Base-by-base conservation (phyloP, 2,113 vertebrate genomes). In the Morone chrysops region DNA sequence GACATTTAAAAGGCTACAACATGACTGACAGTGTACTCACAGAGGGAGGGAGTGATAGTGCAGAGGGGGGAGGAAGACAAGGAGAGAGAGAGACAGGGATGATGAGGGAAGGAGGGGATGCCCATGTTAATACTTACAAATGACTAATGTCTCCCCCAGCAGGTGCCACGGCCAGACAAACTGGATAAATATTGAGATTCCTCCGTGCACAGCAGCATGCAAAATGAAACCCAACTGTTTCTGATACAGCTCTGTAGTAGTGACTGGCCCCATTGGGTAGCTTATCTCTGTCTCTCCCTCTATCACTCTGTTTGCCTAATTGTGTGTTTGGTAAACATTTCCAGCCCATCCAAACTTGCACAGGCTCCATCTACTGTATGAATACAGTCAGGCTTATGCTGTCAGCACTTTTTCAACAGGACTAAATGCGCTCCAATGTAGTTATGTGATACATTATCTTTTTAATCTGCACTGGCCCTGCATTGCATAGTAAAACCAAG, bases 61-160 rank as follows among this genome's bases (percentile, higher is more conserved):
- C 87, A 88, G 87, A 80, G 70, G 71, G 77, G 89, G 81, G 82
- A 80, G 67, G 69, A 72, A 81, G 85, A 86, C 68, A 77, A 84
- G 84, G 83, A 91, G 78, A 82, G 63, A 84, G 85, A 70, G 73
- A 88, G 90, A 89, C 77, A 86, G 71, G 54, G 83, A 89, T 84
- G 90, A 94, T 92, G 86, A 90, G 90, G 89, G 80, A 92, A 89
- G 81, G 91, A 91, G 87, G 93, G 86, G 84, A 92, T 91, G 91
- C 87, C 91, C 84, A 86, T 92, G 93, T 95, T 95, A 95, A 94
- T 94, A 93, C 93, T 94, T 94, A 94, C 94, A 95, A 94, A 95
- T 94, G 92, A 95, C 92, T 93, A 95, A 95, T 94, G 94, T 94
- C 87, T 92, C 93, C 94, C 93, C 81, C 93, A 94, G 94, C 95